A percentile compares a stretch with the other conserved stretches of the same genome.
Evolutionary conservation across 2,888 invertebrate species (phyloP).

Genomic region (Drosophila nigritarsus): DNA sequence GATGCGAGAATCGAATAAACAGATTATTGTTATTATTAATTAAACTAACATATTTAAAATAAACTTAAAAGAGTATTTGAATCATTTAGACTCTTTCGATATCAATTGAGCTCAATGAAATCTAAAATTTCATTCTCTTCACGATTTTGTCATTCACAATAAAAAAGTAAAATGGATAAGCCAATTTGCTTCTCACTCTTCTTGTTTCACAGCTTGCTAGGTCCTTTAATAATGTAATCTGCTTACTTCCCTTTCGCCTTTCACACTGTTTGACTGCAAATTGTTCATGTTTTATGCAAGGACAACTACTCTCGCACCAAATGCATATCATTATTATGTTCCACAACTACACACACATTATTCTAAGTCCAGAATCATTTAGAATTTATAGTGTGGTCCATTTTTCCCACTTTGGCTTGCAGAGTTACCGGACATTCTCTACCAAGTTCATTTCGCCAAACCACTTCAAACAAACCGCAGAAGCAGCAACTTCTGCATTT

Average conservation of each 20-base stretch:
- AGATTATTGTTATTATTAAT: not conserved
- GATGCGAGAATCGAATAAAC: not conserved
- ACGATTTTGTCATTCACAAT: not conserved
- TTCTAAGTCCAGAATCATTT: constrained; percentile 18
- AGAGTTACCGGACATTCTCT: constrained; percentile 20
- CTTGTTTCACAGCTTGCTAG: constrained; percentile 4
- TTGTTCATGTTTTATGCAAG: not conserved
- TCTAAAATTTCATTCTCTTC: constrained; percentile 3
- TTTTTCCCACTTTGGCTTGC: constrained; percentile 14
- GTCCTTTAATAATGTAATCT: not conserved
- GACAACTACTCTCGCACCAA: not conserved
- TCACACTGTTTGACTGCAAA: not conserved
- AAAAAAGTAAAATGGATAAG: not conserved
- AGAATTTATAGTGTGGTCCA: not conserved
- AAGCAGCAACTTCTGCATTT: constrained; percentile 7
- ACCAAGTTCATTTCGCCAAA: constrained; percentile 40
- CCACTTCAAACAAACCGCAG: constrained; percentile 49
- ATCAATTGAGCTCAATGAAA: not conserved
- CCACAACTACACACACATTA: constrained; percentile 20
- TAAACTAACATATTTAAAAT: not conserved
- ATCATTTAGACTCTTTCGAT: not conserved
- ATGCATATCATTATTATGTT: not conserved
- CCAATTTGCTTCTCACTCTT: constrained; percentile 4
- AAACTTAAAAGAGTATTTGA: not conserved
- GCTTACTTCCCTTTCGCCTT: no score